Evolutionary conservation across 2,113 vertebrate species (phyloP).

Genomic region (Hydrolagus affinis): DNA sequence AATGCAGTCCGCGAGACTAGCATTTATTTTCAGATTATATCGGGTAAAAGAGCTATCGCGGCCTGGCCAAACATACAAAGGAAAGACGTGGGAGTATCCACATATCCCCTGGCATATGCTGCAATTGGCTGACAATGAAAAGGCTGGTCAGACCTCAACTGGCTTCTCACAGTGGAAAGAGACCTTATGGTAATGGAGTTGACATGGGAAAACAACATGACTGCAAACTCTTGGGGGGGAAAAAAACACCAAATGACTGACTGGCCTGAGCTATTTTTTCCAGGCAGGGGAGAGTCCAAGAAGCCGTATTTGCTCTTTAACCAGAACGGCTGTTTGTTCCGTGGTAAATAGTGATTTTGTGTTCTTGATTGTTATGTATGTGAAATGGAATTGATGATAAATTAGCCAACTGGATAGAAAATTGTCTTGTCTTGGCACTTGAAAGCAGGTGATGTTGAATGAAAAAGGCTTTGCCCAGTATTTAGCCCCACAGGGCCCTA

Average conservation of each 20-base stretch:
- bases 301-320: not conserved
- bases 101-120: conserved; percentile 19
- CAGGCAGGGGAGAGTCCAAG: not conserved
- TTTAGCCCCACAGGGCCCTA: too few relatives aligned
- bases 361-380: too few relatives aligned
- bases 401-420: too few relatives aligned
- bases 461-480: too few relatives aligned
- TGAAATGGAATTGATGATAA: too few relatives aligned
- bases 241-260: not conserved
- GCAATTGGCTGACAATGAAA: conserved; percentile 15
- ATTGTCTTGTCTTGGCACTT: too few relatives aligned
- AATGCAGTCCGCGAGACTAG: not conserved
- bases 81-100: not conserved
- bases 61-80: not conserved
- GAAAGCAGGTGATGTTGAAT: too few relatives aligned
- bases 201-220: conserved; percentile 18
- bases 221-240: not conserved
- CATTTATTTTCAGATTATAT: not conserved
- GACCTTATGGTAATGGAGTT: conserved; percentile 25
- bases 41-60: not conserved
- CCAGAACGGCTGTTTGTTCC: not conserved
- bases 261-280: not conserved
- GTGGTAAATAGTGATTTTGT: too few relatives aligned
- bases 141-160: conserved; percentile 23
- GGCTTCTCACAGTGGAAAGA: conserved; percentile 21